phyloP scores from a whole-genome alignment of 2,113 vertebrate species.

The Vidua chalybeata region DNA sequence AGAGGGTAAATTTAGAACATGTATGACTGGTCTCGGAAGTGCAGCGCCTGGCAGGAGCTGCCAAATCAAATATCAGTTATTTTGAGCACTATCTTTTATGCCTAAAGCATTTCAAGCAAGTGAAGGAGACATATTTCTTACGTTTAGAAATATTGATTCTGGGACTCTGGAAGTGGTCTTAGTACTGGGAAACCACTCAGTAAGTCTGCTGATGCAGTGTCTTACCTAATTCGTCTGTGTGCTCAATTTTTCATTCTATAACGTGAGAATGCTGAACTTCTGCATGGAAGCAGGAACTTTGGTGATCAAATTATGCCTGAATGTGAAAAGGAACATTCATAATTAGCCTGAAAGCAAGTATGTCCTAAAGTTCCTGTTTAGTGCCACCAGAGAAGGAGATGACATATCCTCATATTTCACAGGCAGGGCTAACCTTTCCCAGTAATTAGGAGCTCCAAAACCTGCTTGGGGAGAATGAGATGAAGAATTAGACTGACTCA shows the following conservation, averaged over 20 bases:
- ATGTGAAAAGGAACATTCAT: not conserved
- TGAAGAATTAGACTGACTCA: constrained; percentile 29
- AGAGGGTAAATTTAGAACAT: constrained; percentile 29
- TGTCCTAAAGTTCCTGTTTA: not conserved
- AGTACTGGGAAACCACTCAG: not conserved
- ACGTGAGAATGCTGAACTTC: not conserved
- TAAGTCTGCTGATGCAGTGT: not conserved
- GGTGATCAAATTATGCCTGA: not conserved
- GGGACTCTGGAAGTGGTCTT: not conserved
- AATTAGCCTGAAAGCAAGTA: not conserved
- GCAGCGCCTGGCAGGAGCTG: not conserved
- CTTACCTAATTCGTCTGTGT: not conserved
- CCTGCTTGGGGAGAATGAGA: not conserved
- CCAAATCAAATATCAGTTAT: not conserved
- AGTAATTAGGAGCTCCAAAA: constrained; percentile 2
- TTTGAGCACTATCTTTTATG: not conserved
- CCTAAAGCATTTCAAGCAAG: not conserved
- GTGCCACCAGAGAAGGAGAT: not conserved
- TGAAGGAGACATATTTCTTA: not conserved
- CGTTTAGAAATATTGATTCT: not conserved
- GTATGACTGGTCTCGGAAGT: not conserved
- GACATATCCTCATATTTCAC: not conserved
- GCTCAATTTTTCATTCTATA: not conserved
- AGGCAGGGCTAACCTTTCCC: constrained; percentile 8
- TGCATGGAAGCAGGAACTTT: not conserved